Base-by-base conservation (phyloP, 2,888 invertebrate genomes). In the Tridacna gigas region DNA sequence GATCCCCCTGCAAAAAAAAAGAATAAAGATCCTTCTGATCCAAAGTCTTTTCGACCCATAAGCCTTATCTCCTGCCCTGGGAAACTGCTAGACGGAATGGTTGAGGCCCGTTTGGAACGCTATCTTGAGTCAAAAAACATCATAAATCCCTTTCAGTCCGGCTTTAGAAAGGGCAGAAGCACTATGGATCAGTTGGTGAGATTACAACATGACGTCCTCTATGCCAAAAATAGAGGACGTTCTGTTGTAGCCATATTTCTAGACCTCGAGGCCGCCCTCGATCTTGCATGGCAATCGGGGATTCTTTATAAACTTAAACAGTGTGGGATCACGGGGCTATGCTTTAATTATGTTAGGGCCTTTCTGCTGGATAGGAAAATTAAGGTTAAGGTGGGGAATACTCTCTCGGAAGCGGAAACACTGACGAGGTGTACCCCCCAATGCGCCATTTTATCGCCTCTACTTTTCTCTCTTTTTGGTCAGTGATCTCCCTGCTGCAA, bases 61-160 rank as follows among this genome's bases (percentile, higher is more conserved):
- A 77, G 77, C 47, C 81, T 81, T 25, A 77, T 77, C 22, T 81
- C 81, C 9, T 73, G 73, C 45, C 63, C 77, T 48, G 77, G 73
- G 48, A 81, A 81, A 77, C 61, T 69, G 22, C 48, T 77, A 20
- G 67, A 77, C n/a, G 51, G 67, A 9, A 77, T 77, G 67, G 69
- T 77, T 7, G 67, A 77, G 60, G 60, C 56, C 20, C 22, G 77
- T 25, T 28, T 77, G 2, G 77, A 69, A 26, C 37, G 60, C 0
- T 51, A 28, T 20, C 28, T 77, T 56, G 77, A 67, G 25, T 67
- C 67, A 48, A 78, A 78, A 37, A 78, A 78, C 20, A 71, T 47
- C 2, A 37, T 78, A 47, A 71, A 71, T 45, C 61, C 60, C 28
- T 61, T 48, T 51, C 78, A 78, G 56, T 78, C 71, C 37, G 78